Evolutionary conservation across 2,888 invertebrate genomes (phyloP).

Genomic region (Drosophila histrio): DNA sequence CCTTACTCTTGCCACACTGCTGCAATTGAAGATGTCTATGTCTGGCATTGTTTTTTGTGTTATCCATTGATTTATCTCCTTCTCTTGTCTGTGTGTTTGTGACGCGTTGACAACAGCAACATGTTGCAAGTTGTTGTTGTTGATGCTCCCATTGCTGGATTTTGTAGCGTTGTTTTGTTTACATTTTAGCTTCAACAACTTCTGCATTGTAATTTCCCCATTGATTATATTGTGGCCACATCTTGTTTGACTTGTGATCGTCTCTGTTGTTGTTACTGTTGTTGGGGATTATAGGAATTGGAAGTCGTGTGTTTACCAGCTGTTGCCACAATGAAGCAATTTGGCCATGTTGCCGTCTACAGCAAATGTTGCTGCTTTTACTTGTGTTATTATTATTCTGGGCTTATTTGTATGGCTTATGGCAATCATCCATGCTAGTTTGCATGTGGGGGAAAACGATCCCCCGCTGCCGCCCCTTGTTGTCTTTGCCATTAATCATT

Average conservation of each 20-base stretch:
- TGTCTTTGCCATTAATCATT: constrained; percentile 34
- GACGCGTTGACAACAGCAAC: constrained; percentile 55
- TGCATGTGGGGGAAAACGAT: constrained; percentile 6
- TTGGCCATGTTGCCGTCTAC: constrained; percentile 41
- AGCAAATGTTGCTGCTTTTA: constrained; percentile 23
- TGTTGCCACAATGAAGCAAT: constrained; percentile 63
- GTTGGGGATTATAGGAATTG: constrained; percentile 47
- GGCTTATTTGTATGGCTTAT: constrained; percentile 19
- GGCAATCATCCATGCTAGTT: constrained; percentile 16
- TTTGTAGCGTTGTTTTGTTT: constrained; percentile 42
- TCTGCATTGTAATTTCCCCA: constrained; percentile 49
- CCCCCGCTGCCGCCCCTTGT: constrained; percentile 5
- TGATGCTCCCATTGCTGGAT: constrained; percentile 27
- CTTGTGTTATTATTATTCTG: constrained; percentile 36
- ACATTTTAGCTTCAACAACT: constrained; percentile 38
- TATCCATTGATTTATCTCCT: constrained; percentile 3
- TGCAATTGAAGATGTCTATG: constrained; percentile 48
- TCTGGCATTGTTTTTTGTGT: constrained; percentile 30
- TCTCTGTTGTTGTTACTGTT: constrained; percentile 20
- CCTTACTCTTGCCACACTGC: background rate
- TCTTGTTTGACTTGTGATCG: constrained; percentile 51
- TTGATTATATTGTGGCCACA: constrained; percentile 49
- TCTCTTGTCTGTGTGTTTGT: constrained; percentile 2
- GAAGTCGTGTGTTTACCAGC: constrained; percentile 39
- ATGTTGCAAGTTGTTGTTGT: constrained; percentile 46